Base-by-base conservation (phyloP, 2,113 vertebrate species). In the Saccopteryx leptura region DNA sequence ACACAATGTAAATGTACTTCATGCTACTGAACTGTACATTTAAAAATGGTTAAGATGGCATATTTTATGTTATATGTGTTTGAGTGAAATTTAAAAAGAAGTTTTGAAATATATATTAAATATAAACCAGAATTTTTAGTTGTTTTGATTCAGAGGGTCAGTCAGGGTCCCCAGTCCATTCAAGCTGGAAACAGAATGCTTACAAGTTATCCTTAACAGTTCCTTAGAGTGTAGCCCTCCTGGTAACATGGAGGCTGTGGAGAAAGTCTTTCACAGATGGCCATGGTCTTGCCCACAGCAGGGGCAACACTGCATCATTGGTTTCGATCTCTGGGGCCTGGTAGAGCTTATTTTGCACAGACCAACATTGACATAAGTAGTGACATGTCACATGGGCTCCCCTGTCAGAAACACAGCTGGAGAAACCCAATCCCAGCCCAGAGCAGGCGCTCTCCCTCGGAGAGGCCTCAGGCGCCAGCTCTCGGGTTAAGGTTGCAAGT, bases 11-110 rank as follows among this genome's bases (percentile, higher is more conserved):
- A 75, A 68, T 13, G 23, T 26, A 21, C 26, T 87, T 81, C 61
- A 46, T 54, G 68, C 46, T 31, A 8, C 21, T 0, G 75, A 81
- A 48, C 21, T 68, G 19, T 6, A 74, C 19, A 39, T 46, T 60
- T 28, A 14, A 68, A 89, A 69, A 63, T 69, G 21, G 28, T 50
- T 21, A 56, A 9, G n/a, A 39, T 52, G 75, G 61, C 28, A 33
- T 61, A 19, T 75, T 66, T 48, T 76, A 28, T 84, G 13, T 85
- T 66, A 2, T 52, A 13, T 48, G 9, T 61, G 11, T 86, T 81
- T 96, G 13, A 68, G 54, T 33, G 58, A 11, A 48, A 54, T 75
- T 89, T 54, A 58, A 65, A 95, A 81, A 66, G 28, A 80, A 74
- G 61, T 18, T 63, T 48, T 21, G 46, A 66, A 65, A 21, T 39